Conservation (phyloP, 2,113 vertebrate species). For the Tychaedon coryphoeus region DNA sequence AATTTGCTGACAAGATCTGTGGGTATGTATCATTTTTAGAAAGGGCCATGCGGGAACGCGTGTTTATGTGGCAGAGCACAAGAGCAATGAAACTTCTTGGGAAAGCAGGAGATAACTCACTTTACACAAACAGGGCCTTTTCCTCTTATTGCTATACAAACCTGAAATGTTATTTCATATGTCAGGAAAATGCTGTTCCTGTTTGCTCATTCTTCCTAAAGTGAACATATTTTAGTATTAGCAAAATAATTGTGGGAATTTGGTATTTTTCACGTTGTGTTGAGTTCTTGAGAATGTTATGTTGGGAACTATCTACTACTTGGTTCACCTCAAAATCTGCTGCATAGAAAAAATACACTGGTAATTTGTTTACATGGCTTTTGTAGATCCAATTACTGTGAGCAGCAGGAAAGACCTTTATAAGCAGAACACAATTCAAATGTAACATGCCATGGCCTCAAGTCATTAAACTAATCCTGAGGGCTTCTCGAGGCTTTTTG, state of each 20-base stretch:
- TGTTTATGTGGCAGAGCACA: not conserved
- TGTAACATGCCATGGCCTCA: slow-evolving; percentile 35
- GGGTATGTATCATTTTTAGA: not conserved
- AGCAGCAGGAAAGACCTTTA: slow-evolving; percentile 44
- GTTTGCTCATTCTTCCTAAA: not conserved
- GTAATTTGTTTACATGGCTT: slow-evolving; percentile 32
- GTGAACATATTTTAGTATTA: not conserved
- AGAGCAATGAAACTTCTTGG: slow-evolving; percentile 14
- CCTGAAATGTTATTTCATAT: not conserved
- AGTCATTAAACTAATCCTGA: slow-evolving; percentile 45
- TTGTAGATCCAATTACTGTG: slow-evolving; percentile 22
- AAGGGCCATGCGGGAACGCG: not conserved
- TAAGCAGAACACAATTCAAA: slow-evolving; percentile 47
- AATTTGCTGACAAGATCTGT: not conserved
- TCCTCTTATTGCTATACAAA: not conserved
- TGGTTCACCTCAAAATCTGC: slow-evolving; percentile 8
- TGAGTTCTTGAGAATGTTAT: slow-evolving; percentile 1
- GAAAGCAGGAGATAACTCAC: slow-evolving; percentile 2
- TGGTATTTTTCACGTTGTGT: not conserved
- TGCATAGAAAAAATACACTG: not conserved
- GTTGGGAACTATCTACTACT: not conserved
- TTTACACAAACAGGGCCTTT: not conserved
- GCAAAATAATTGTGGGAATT: slow-evolving; percentile 28
- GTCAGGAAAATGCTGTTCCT: not conserved
- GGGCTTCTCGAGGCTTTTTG: slow-evolving; percentile 38